phyloP scores from a whole-genome alignment of 2,888 invertebrate species.

The Tetanocera ferruginea region DNA sequence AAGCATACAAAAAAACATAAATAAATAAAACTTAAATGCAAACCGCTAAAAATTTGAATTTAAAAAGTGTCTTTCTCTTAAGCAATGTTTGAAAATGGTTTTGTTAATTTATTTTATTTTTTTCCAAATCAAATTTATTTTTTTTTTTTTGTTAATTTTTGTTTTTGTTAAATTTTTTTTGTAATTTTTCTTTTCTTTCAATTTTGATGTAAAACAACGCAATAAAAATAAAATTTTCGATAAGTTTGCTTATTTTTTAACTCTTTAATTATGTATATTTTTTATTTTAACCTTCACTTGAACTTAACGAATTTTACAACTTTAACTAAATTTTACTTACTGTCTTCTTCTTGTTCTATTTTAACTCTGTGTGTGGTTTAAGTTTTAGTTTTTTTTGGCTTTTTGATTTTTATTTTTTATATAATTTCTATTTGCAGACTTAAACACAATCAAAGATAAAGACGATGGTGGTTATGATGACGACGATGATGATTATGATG shows the following conservation, averaged over 20 bases:
- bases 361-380: background rate
- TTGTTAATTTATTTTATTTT: background rate
- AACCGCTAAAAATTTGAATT: background rate
- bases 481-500: background rate
- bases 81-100: background rate
- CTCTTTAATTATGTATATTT: background rate
- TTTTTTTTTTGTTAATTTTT: no score
- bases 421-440: constrained; percentile 45
- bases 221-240: no score
- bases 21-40: background rate
- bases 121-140: background rate
- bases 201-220: background rate
- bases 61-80: background rate
- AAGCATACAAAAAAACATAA: background rate
- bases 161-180: no score
- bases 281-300: background rate
- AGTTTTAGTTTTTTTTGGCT: constrained; percentile 32
- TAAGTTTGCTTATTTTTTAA: background rate
- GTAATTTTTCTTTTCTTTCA: background rate
- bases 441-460: constrained; percentile 3
- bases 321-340: background rate
- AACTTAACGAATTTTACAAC: background rate
- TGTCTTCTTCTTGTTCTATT: no score
- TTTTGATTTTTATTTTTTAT: constrained; percentile 36
- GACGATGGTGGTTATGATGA: background rate